A percentile compares a stretch with the other conserved stretches of the same genome.
Conservation (phyloP, 2,113 vertebrate species). For the Mesitornis unicolor region DNA sequence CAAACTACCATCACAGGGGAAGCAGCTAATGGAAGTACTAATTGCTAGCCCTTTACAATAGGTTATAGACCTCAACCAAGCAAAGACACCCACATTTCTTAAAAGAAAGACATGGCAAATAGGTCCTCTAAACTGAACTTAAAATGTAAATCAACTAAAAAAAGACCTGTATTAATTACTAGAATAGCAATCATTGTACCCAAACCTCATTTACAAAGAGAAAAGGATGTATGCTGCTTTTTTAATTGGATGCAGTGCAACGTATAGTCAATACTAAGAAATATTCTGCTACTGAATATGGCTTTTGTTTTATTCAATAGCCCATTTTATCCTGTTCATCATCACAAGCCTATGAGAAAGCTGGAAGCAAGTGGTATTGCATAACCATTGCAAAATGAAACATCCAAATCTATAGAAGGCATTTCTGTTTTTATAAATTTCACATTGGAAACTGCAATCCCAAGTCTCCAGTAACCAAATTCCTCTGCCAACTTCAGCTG, state of each 20-base stretch:
- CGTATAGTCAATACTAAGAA: not conserved
- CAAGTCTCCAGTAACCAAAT: not conserved
- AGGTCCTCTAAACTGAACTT: not conserved
- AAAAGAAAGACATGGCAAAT: not conserved
- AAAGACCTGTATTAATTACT: not conserved
- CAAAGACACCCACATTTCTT: not conserved
- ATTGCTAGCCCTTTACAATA: not conserved
- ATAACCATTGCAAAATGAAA: not conserved
- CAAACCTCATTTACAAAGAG: not conserved
- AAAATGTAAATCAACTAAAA: not conserved
- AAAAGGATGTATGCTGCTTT: rapidly evolving
- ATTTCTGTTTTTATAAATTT: not conserved
- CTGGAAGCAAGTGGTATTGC: not conserved
- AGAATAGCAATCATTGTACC: not conserved
- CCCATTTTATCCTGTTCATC: not conserved
- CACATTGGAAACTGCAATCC: not conserved
- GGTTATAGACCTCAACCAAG: not conserved
- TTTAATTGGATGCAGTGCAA: not conserved
- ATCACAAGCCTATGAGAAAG: not conserved
- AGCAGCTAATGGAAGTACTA: not conserved
- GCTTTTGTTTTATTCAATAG: not conserved
- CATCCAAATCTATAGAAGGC: not conserved
- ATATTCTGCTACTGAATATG: not conserved
- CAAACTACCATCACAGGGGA: not conserved
- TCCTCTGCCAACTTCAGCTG: not conserved